Evolutionary conservation across 92 coral and sea anemone species (phyloP).

Genomic region (Phenganax stokvisi): DNA sequence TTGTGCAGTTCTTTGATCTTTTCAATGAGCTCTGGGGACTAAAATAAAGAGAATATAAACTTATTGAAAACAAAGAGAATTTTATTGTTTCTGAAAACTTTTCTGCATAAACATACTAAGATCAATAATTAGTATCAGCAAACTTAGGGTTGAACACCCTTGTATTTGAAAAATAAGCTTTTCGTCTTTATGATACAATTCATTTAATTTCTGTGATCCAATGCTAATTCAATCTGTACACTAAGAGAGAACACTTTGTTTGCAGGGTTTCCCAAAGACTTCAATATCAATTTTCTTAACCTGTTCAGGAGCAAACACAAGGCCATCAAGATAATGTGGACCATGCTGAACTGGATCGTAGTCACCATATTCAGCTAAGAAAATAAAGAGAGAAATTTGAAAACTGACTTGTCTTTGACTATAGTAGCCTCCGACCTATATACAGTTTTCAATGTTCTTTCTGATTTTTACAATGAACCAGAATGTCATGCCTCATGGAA

Average conservation of each 20-base stretch:
- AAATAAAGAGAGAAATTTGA: background rate
- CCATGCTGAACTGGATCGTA: slow-evolving; percentile 83
- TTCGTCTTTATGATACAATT: too few species aligned
- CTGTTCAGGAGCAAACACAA: slow-evolving; percentile 96
- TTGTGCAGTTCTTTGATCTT: slow-evolving; percentile 82
- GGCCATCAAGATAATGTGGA: slow-evolving; percentile 76
- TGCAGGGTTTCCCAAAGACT: background rate
- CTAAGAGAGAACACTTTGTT: background rate
- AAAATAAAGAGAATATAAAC: background rate
- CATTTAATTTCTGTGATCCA: too few species aligned
- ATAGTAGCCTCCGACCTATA: too few species aligned
- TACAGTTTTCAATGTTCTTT: too few species aligned
- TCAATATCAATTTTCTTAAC: slow-evolving; percentile 34
- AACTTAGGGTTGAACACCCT: background rate
- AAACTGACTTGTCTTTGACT: too few species aligned
- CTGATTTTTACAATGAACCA: too few species aligned
- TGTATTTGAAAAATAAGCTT: background rate
- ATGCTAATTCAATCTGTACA: background rate
- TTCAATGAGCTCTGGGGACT: slow-evolving; percentile 78
- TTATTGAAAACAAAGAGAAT: background rate
- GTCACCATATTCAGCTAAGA: slow-evolving; percentile 84
- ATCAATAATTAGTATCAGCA: background rate
- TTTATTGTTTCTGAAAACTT: too few species aligned
- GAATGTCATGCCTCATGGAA: background rate
- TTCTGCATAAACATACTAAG: background rate